Base-by-base conservation (phyloP, 2,113 vertebrate genomes). In the Tetraodon nigroviridis region DNA sequence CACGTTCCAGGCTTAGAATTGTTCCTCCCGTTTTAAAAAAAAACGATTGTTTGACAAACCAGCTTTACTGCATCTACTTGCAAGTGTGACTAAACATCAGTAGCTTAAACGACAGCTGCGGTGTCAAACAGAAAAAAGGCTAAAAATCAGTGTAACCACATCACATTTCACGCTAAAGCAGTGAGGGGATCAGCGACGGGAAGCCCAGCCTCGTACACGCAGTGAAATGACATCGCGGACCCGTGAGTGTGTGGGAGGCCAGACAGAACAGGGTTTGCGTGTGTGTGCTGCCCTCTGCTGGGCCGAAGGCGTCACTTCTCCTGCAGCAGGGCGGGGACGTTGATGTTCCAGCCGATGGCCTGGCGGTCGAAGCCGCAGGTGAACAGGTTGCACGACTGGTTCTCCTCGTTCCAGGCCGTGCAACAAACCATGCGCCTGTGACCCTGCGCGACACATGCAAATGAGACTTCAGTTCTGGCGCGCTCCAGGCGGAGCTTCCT, bases 291-390 rank as follows among this genome's bases (percentile, higher is more conserved):
- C 24, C 24, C 24, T 27, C 24, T 27, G 24, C 24, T 27, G 24
- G 63, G 8, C 11, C 52, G 4, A 54, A 57, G 56, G 24, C 51
- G 3, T 96, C 89, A 97, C 82, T 99, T 99, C 81, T 99, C 97
- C 60, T 98, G 97, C 58, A 99, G 87, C 88, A 99, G 80, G 0
- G 94, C 96, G 0, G 95, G 92, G 86, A 98, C 95, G 90, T 99
- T 99, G 90, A 99, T 99, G 90, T 93, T 98, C 97, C 97, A 99
- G 67, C 97, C 96, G 40, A 99, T 98, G 73, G 97, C 97, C 74
- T 99, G 97, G 2, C 97, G 92, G 84, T 99, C 97, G 19, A 99
- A 99, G 1, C 97, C 97, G 0, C 97, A 99, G 0, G 94, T 98
- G 90, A 99, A 99, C 58, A 99, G 90, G 81, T 99, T 99, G 80